Percentiles rank a stretch among this genome's conserved stretches.
Evolutionary conservation across 2,888 invertebrate genomes (phyloP).

Genomic region (Enchytraeus crypticus): DNA sequence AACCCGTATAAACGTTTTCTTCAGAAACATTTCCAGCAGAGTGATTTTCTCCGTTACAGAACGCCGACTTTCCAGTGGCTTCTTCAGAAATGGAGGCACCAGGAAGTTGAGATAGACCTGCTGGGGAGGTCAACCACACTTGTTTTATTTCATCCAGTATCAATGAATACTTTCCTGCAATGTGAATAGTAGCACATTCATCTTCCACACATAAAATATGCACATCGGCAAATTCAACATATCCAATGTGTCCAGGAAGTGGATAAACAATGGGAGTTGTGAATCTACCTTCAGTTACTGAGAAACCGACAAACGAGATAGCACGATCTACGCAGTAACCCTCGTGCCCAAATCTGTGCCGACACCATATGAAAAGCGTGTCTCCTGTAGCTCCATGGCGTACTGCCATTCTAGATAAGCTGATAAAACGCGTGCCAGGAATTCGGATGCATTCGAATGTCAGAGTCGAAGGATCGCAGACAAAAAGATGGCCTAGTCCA

Average conservation of each 20-base stretch:
- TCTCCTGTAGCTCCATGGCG: slow-evolving; percentile 37
- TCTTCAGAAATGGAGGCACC: no score
- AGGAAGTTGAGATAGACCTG: no score
- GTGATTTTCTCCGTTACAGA: no score
- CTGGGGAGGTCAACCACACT: slow-evolving; percentile 39
- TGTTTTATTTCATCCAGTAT: slow-evolving; percentile 39
- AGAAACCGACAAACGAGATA: slow-evolving; percentile 41
- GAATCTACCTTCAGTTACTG: slow-evolving; percentile 39
- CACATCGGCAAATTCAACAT: slow-evolving; percentile 38
- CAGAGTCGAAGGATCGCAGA: slow-evolving; percentile 38
- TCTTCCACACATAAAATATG: slow-evolving; percentile 39
- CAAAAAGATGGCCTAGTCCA: slow-evolving; percentile 41
- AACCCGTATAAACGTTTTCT: slow-evolving; percentile 32
- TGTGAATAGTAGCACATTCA: slow-evolving; percentile 39
- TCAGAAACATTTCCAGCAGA: slow-evolving; percentile 28
- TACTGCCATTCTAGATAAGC: slow-evolving; percentile 38
- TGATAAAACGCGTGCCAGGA: slow-evolving; percentile 40
- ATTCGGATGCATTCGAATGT: slow-evolving; percentile 42
- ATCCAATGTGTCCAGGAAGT: slow-evolving; percentile 37
- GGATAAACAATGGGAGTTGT: slow-evolving; percentile 27
- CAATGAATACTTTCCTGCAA: slow-evolving; percentile 39
- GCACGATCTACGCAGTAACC: slow-evolving; percentile 45
- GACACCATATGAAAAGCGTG: slow-evolving; percentile 40
- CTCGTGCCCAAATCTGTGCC: slow-evolving; percentile 43
- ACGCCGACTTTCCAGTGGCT: slow-evolving; percentile 31